Evolutionary conservation across 2,113 vertebrate genomes (phyloP), one percentile per base, ranked within the genome.

Genomic region (Pao palembangensis): DNA sequence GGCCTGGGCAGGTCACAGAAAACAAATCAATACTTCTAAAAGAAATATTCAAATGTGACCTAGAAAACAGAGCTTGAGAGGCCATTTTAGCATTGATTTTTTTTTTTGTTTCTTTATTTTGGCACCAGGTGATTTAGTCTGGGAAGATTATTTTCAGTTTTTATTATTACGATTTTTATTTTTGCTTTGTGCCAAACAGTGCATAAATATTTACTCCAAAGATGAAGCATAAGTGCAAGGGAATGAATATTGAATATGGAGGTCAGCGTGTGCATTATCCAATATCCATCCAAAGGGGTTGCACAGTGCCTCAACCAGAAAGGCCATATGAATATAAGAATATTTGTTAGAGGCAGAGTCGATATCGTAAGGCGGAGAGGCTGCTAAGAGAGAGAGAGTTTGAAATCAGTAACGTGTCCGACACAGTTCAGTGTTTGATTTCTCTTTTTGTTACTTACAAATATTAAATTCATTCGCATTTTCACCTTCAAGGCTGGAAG

Each of bases 1-100:
- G 82, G 73, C 69, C 51, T 66, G 79, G 80, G 71, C 68, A 79
- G 86, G 85, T 89, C 85, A 89, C 87, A 85, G 80, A 87, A 89
- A 84, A 87, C 81, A 84, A 89, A 91, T 91, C 89, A 88, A 91
- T 91, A 90, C 3, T 83, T 83, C 73, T 82, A 79, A 89, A 89
- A 89, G 58, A 91, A 88, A 89, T 91, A 90, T 91, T 89, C 81
- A 91, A 88, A 91, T 89, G 76, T 87, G 88, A 89, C 89, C 88
- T 88, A 90, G 90, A 91, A 90, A 88, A 86, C 80, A 80, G 76
- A 85, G 72, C 76, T 52, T 4, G 61, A 43, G 31, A 66, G 79
- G 78, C 67, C 83, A 84, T 89, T 91, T 87, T 87, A 85, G 76
- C 73, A 90, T 91, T 88, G 89, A 91, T 91, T 91, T 91, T 88